Conservation (phyloP, 2,888 invertebrate genomes). For the Melitaea athalia region DNA sequence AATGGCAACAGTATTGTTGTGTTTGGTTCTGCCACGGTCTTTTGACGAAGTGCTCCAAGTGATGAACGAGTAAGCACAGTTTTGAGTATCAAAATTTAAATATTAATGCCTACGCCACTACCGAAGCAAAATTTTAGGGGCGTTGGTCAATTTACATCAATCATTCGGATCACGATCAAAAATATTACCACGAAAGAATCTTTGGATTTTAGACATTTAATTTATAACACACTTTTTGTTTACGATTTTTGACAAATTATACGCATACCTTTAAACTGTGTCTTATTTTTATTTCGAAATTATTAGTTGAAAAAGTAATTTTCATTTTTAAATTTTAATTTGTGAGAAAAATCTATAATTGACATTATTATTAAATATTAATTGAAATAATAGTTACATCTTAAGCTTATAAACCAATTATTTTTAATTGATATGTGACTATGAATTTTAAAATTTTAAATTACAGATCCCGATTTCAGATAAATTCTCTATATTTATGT, state of each 20-base stretch:
- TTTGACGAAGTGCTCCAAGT: slow-evolving; percentile 45
- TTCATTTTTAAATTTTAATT: no score
- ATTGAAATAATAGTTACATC: background rate
- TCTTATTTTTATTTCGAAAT: background rate
- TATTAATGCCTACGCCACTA: slow-evolving; percentile 41
- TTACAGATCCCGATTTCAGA: slow-evolving; percentile 19
- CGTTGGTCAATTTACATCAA: slow-evolving; percentile 42
- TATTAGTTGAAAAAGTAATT: background rate
- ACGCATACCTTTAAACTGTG: background rate
- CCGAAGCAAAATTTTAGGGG: slow-evolving; percentile 40
- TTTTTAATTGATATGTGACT: background rate
- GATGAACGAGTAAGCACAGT: slow-evolving; percentile 44
- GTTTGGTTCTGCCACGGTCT: slow-evolving; percentile 44
- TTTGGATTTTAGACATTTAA: slow-evolving; percentile 35
- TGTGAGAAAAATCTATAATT: no score
- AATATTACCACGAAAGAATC: slow-evolving; percentile 34
- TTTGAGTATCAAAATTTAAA: slow-evolving; percentile 47
- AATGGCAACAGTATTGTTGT: slow-evolving; percentile 42
- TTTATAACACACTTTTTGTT: slow-evolving; percentile 32
- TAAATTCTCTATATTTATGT: slow-evolving; percentile 32
- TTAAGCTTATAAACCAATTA: background rate
- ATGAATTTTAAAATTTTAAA: slow-evolving; percentile 10
- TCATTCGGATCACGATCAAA: slow-evolving; percentile 41
- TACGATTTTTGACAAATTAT: slow-evolving; percentile 17
- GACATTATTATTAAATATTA: no score